phyloP scores from a whole-genome alignment of 2,113 vertebrate genomes.

The Argyrosomus japonicus region DNA sequence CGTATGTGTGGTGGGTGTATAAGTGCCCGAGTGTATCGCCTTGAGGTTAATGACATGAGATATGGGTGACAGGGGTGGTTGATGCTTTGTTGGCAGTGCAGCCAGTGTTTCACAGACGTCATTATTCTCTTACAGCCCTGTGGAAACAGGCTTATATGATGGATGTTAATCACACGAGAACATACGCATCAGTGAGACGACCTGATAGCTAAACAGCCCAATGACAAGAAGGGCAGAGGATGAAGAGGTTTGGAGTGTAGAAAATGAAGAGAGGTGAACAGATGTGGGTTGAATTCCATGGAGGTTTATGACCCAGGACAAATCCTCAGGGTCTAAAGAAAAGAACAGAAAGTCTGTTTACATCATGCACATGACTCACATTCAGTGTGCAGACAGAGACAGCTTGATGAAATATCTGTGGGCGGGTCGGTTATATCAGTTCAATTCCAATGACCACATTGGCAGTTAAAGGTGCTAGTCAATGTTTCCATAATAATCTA shows the following conservation, averaged over 20 bases:
- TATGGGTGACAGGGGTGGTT: background rate
- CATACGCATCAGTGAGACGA: background rate
- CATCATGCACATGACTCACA: constrained; percentile 38
- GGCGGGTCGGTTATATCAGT: too few relatives aligned
- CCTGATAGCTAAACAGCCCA: background rate
- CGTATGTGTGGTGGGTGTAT: background rate
- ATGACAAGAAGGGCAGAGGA: constrained; percentile 7
- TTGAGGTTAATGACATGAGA: constrained; percentile 49
- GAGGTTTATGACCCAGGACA: constrained; percentile 42
- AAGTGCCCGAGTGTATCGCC: background rate
- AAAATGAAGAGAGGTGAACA: constrained; percentile 14
- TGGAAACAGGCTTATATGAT: constrained; percentile 28
- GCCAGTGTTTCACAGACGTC: constrained; percentile 35
- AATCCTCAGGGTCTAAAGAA: constrained; percentile 16
- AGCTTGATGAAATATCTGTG: background rate
- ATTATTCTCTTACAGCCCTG: constrained; percentile 4
- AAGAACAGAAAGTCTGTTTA: constrained; percentile 31
- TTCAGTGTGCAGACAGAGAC: background rate
- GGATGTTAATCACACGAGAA: constrained; percentile 24
- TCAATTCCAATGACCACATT: too few relatives aligned
- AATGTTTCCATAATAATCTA: too few relatives aligned
- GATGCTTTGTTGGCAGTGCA: constrained; percentile 29
- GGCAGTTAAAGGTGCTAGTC: too few relatives aligned
- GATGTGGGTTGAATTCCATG: constrained; percentile 49
- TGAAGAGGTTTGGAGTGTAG: background rate